Evolutionary conservation across 2,888 invertebrate species (phyloP).

Genomic region (Andrena chrysosceles): DNA sequence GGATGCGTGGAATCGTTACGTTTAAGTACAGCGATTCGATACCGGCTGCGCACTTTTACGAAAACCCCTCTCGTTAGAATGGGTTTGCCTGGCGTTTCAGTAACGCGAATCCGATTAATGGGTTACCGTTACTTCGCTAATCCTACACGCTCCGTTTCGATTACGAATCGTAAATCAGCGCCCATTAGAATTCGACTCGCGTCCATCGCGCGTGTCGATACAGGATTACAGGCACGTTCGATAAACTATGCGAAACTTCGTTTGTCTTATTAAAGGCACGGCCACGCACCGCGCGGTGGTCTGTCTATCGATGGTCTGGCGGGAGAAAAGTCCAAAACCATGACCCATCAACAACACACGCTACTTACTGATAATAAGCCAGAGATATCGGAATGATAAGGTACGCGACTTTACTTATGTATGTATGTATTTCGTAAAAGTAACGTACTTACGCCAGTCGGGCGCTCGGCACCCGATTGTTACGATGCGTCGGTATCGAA

Average conservation of each 20-base stretch:
- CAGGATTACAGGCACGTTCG: not conserved
- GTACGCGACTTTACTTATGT: no score
- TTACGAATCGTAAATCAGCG: slow-evolving; percentile 17
- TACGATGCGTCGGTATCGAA: no score
- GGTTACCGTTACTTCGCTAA: slow-evolving; percentile 11
- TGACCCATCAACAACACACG: no score
- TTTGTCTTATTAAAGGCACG: not conserved
- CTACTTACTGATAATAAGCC: no score
- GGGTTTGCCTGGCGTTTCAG: not conserved
- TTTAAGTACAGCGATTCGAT: not conserved
- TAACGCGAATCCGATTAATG: not conserved
- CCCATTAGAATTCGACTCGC: slow-evolving; percentile 2
- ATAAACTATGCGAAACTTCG: slow-evolving; percentile 23
- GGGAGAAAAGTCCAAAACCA: no score
- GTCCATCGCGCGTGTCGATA: slow-evolving; percentile 16
- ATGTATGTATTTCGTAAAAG: no score
- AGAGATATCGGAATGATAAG: no score
- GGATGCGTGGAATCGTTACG: no score
- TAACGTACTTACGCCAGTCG: no score
- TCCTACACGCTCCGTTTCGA: slow-evolving; percentile 1
- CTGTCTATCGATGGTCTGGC: not conserved
- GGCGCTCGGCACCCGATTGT: no score
- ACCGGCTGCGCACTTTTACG: not conserved
- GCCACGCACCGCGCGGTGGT: not conserved
- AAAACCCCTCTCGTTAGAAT: not conserved